Conservation (phyloP, 2,797 vertebrate species). For the Spinus pinus region DNA sequence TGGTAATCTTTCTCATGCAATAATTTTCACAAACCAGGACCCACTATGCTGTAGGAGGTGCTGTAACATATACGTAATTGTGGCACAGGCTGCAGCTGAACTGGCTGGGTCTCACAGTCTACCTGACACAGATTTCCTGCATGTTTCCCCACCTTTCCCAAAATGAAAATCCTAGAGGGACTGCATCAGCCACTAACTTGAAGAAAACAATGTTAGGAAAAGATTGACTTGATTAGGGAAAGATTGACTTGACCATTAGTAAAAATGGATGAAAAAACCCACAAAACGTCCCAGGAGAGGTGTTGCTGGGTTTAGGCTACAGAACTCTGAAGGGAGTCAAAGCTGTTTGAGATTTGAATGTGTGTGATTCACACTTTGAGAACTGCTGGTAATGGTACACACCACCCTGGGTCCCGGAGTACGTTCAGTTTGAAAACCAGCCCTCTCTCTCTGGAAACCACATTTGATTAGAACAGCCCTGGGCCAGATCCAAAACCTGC, state of each 20-base stretch:
- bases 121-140: background rate
- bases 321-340: background rate
- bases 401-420: background rate
- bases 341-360: conserved; percentile 17
- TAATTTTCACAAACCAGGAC: background rate
- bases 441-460: conserved; percentile 35
- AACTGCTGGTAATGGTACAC: background rate
- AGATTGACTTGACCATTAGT: background rate
- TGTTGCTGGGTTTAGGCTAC: background rate
- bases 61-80: background rate
- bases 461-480: conserved; percentile 38
- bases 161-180: background rate
- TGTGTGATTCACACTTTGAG: conserved; percentile 20
- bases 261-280: background rate
- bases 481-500: conserved; percentile 10
- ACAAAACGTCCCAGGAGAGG: background rate
- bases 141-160: background rate
- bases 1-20: background rate
- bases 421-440: background rate
- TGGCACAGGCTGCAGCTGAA: background rate
- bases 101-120: background rate
- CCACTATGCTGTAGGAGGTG: background rate
- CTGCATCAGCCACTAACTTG: background rate
- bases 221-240: background rate
- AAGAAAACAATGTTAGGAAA: background rate